A percentile compares a stretch with the other conserved stretches of the same genome.
Evolutionary conservation across 2,888 invertebrate species (phyloP).

Genomic region (Pantelozetes paolii): DNA sequence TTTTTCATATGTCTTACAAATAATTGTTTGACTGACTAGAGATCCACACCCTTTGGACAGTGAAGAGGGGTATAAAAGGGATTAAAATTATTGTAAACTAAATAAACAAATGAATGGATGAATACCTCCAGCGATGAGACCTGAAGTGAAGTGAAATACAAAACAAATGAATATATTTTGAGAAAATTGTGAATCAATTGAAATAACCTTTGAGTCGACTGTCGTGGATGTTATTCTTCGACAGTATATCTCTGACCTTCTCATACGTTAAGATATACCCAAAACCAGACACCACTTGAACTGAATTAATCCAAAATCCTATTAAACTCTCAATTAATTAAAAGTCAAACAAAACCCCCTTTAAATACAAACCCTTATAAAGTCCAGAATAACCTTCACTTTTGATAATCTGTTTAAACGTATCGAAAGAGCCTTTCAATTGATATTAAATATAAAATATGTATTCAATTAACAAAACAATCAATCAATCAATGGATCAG

Average conservation of each 20-base stretch:
- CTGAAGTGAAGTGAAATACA: too few relatives aligned
- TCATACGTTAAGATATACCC: constrained; percentile 88
- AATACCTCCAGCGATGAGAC: constrained; percentile 66
- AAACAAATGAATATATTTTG: too few relatives aligned
- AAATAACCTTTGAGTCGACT: constrained; percentile 62
- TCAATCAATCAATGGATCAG: not conserved
- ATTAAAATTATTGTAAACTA: constrained; percentile 12
- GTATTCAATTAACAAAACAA: not conserved
- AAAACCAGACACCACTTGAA: constrained; percentile 59
- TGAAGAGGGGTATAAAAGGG: too few relatives aligned
- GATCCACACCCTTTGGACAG: constrained; percentile 69
- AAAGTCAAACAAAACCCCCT: not conserved
- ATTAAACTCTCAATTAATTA: not conserved
- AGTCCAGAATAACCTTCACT: constrained; percentile 79
- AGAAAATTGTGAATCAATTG: constrained; percentile 46
- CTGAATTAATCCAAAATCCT: constrained; percentile 86
- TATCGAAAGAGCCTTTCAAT: constrained; percentile 72
- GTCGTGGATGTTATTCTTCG: constrained; percentile 57
- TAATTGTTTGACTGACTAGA: constrained; percentile 85
- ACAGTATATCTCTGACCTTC: constrained; percentile 74
- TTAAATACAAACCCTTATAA: constrained; percentile 62
- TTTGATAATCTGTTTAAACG: constrained; percentile 76
- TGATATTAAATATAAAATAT: constrained; percentile 50
- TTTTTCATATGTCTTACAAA: constrained; percentile 52
- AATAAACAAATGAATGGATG: not conserved